Evolutionary conservation across 1,140 invertebrate species (phyloP), one percentile per base, ranked within the genome.

Genomic region (Stratiolaelaps scimitus): DNA sequence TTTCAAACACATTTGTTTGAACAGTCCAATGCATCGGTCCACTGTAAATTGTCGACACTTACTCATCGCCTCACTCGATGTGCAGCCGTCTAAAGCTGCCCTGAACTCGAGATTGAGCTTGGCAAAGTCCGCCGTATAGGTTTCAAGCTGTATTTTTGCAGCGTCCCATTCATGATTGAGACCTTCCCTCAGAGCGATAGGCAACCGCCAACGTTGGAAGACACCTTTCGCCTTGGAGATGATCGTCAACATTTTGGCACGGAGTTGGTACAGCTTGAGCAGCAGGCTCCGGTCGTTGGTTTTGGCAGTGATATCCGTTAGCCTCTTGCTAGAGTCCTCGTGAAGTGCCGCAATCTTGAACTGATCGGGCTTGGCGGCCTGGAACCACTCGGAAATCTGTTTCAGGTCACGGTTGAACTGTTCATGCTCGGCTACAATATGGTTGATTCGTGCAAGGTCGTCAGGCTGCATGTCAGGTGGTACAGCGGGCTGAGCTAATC

Each of bases 101-200:
- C 53, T n/a, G 53, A 60, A 60, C 26, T 60, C 53, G 26, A 60
- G 53, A 60, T 60, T 60, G 53, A 60, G 53, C 26, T 60, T 60
- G 26, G 53, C 53, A 34, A 60, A 60, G 53, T 60, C 53, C 13
- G 15, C 34, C 15, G 53, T 60, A 34, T 60, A 60, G 13, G 53
- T 60, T 60, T 60, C 53, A 29, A 60, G 53, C 20, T 60, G 53
- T n/a, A 60, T 60, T 26, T 60, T 60, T 15, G 53, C 53, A 19
- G 53, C 53, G 20, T 60, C 53, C 53, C 53, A 60, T 34, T 60
- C 53, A 23, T 60, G 53, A 34, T 60, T 60, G 1, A 60, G 23
- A 60, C 53, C 53, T 29, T 60, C 53, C 34, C 53, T 60, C 34
- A 60, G 53, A 19, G 53, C 53, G 20, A 60, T 26, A 60, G 53